A percentile compares a stretch with the other conserved stretches of the same genome.
Conservation (phyloP, 1,140 invertebrate species). For the Aphelinus certus region DNA sequence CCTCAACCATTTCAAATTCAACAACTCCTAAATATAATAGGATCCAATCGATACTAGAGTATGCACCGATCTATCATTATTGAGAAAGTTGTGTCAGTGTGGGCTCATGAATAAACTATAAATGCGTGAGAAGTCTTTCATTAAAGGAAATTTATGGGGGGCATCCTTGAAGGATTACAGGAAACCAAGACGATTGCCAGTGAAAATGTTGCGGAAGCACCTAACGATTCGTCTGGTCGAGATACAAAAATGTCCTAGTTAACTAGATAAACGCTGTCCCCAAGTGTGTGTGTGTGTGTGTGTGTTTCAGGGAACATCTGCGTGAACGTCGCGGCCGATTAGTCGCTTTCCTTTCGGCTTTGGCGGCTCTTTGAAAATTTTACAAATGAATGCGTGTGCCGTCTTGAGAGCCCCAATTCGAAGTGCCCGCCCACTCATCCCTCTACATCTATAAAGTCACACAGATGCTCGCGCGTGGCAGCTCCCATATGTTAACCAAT, state of each 20-base stretch:
- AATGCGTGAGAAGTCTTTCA: neutral
- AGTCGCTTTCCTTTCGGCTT: slow-evolving; percentile 37
- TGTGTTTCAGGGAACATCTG: slow-evolving; percentile 50
- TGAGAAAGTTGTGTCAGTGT: too few relatives aligned
- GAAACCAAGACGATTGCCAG: neutral
- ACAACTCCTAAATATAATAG: too few relatives aligned
- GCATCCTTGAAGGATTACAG: too few relatives aligned
- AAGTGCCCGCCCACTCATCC: slow-evolving; percentile 54
- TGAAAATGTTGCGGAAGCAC: slow-evolving; percentile 1
- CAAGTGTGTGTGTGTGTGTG: neutral
- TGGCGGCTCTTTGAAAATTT: neutral
- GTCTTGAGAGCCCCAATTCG: slow-evolving; percentile 15
- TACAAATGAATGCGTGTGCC: neutral
- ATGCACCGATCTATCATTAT: too few relatives aligned
- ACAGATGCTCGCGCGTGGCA: slow-evolving; percentile 41
- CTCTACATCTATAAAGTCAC: slow-evolving; percentile 47
- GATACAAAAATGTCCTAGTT: slow-evolving; percentile 10
- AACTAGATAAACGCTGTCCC: slow-evolving; percentile 19
- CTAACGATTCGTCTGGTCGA: slow-evolving; percentile 24
- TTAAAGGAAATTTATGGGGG: slow-evolving; percentile 5
- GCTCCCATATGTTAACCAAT: too few relatives aligned
- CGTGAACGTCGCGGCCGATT: slow-evolving; percentile 49
- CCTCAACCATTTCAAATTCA: too few relatives aligned
- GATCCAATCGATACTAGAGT: too few relatives aligned
- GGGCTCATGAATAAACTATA: too few relatives aligned